Conservation (phyloP, 2,113 vertebrate species). For the Hydrochoerus hydrochaeris region DNA sequence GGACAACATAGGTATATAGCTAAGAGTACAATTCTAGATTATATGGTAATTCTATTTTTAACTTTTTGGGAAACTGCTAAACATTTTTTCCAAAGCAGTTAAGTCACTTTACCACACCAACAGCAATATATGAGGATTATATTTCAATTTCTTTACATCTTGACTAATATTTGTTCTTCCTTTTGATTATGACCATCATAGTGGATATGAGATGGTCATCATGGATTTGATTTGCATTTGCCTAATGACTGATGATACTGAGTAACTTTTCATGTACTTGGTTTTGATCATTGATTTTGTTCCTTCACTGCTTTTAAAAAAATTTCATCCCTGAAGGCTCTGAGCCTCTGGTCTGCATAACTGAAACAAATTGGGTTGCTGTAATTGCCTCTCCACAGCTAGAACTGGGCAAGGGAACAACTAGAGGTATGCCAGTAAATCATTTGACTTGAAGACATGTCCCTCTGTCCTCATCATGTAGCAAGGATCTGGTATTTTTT, state of each 20-base stretch:
- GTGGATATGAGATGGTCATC: not conserved
- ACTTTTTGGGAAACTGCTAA: slow-evolving; percentile 4
- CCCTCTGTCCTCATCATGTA: not conserved
- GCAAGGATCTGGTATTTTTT: not conserved
- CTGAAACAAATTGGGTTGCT: not conserved
- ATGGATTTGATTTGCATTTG: not conserved
- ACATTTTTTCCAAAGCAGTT: not conserved
- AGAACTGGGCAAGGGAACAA: not conserved
- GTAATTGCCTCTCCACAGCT: not conserved
- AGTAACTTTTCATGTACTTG: not conserved
- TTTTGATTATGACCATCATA: not conserved
- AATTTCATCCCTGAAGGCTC: not conserved
- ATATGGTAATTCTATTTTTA: not conserved
- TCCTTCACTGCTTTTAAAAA: not conserved
- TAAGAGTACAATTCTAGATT: not conserved
- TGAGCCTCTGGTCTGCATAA: not conserved
- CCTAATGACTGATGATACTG: not conserved
- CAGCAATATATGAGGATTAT: not conserved
- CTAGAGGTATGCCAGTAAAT: not conserved
- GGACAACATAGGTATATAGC: not conserved
- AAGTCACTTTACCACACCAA: not conserved
- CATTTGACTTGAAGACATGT: not conserved
- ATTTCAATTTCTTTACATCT: not conserved
- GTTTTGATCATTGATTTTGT: not conserved
- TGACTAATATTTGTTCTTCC: not conserved